Base-by-base conservation (phyloP, 2,888 invertebrate genomes). In the Leptopilina syphax region DNA sequence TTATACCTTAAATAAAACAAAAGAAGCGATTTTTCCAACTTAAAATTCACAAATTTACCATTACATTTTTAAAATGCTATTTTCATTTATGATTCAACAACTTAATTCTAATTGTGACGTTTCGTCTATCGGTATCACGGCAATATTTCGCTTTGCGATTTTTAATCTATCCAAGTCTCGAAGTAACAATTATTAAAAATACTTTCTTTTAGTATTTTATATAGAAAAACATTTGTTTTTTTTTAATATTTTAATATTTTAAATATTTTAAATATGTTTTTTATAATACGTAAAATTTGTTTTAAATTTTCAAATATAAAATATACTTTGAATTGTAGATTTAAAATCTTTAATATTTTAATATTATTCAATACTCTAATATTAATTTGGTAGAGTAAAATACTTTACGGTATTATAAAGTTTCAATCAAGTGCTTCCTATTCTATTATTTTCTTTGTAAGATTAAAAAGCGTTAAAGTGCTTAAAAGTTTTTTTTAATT, bases 21-120 rank as follows among this genome's bases (percentile, higher is more conserved):
- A 76, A 79, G 60, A 79, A 54, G 12, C 24, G 13, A 77, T 13
- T 67, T 50, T n/a, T 27, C 9, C 1, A 65, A 63, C 24, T 50
- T 9, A 47, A 67, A 73, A 73, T 50, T 18, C 44, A 57, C 44
- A 79, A 80, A 86, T 83, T 3, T 80, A 83, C 84, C 86, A 84
- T 86, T 84, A 84, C 73, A 81, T 86, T 83, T 84, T 82, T 85
- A 82, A 82, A 85, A 67, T 79, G 57, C n/a, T 27, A 34, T 34
- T 34, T 34, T 34, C 3, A 34, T 34, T 13, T 57, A 12, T 50
- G 70, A 12, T 7, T 70, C 50, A 70, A 54, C 10, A 68, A 24
- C 50, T 73, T 73, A 54, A 12, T 13, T 34, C 34, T 73, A 73
- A 57, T 54, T 27, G 13, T 70, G 27, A 70, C n/a, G 70, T 73